phyloP scores from a whole-genome alignment of 2,888 invertebrate genomes.

The Caenorhabditis virilis region DNA sequence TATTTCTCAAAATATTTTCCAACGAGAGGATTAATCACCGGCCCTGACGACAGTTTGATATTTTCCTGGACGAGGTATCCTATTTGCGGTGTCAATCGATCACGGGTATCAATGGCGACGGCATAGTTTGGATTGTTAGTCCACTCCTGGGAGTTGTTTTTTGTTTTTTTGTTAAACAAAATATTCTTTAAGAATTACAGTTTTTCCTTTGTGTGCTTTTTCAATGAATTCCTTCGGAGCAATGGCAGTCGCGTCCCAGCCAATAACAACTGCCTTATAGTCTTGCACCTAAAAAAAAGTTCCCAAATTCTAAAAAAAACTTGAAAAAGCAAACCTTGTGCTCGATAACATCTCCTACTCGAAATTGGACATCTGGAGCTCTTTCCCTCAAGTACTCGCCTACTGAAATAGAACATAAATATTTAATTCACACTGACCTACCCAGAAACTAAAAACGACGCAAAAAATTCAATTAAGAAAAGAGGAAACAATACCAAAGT shows the following conservation, averaged over 20 bases:
- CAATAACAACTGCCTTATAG: conserved; percentile 72
- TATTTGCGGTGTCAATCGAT: conserved; percentile 69
- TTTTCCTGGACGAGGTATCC: conserved; percentile 67
- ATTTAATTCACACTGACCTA: no score
- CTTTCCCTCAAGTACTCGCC: conserved; percentile 51
- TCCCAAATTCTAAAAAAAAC: background rate
- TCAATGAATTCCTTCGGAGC: conserved; percentile 72
- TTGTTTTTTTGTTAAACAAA: background rate
- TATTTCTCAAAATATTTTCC: conserved; percentile 70
- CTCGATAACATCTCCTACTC: conserved; percentile 73
- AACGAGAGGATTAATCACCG: conserved; percentile 70
- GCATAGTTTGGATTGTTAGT: conserved; percentile 71
- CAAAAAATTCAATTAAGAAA: background rate
- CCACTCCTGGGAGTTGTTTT: conserved; percentile 29
- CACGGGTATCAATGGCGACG: conserved; percentile 72
- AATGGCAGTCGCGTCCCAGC: conserved; percentile 72
- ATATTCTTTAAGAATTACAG: background rate
- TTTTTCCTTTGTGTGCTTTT: conserved; percentile 17
- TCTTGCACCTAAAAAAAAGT: background rate
- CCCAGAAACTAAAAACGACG: no score
- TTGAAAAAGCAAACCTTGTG: conserved; percentile 68
- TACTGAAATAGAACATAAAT: conserved; percentile 12
- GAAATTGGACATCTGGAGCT: conserved; percentile 70
- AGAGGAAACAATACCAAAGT: no score
- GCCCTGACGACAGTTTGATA: conserved; percentile 65